Percentiles rank a stretch among this genome's conserved stretches.
These are phyloP conservation scores for Chaetogeoica ovagalla DNA, from an alignment of 2,888 invertebrate genomes.

Conservation along the genomic window DNA sequence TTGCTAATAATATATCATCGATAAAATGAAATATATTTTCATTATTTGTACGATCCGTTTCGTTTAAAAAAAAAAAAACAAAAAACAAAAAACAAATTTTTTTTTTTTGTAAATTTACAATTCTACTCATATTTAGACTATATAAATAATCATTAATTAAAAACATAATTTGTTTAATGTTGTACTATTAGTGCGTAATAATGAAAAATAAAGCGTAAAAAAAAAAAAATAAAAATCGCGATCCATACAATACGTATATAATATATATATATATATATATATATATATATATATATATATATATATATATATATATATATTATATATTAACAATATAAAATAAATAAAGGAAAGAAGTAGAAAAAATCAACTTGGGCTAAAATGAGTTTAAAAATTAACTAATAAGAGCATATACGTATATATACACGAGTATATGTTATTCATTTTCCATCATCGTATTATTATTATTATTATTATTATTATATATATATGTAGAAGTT, in stretches of 20 bases:
- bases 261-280: background rate
- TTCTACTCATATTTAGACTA: slow-evolving; percentile 50
- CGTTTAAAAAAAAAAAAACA: slow-evolving; percentile 9
- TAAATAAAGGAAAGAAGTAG: slow-evolving; percentile 46
- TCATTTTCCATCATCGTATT: too few relatives aligned
- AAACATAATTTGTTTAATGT: slow-evolving; percentile 53
- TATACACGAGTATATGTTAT: too few relatives aligned
- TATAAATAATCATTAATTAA: slow-evolving; percentile 53
- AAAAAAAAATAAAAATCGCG: slow-evolving; percentile 38
- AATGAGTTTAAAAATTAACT: slow-evolving; percentile 49
- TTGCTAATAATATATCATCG: slow-evolving; percentile 46
- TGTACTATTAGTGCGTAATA: slow-evolving; percentile 53
- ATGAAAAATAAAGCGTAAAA: slow-evolving; percentile 49
- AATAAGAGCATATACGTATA: slow-evolving; percentile 17
- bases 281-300: background rate
- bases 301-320: background rate
- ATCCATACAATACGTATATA: slow-evolving; percentile 30
- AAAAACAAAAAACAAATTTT: background rate
- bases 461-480: too few relatives aligned
- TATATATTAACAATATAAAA: slow-evolving; percentile 48
- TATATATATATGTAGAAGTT: too few relatives aligned
- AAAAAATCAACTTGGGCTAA: slow-evolving; percentile 46
- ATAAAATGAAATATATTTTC: slow-evolving; percentile 34
- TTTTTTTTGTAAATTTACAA: slow-evolving; percentile 29
- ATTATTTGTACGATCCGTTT: slow-evolving; percentile 49